Evolutionary conservation across 2,113 vertebrate genomes (phyloP).

Genomic region (Perccottus glenii): DNA sequence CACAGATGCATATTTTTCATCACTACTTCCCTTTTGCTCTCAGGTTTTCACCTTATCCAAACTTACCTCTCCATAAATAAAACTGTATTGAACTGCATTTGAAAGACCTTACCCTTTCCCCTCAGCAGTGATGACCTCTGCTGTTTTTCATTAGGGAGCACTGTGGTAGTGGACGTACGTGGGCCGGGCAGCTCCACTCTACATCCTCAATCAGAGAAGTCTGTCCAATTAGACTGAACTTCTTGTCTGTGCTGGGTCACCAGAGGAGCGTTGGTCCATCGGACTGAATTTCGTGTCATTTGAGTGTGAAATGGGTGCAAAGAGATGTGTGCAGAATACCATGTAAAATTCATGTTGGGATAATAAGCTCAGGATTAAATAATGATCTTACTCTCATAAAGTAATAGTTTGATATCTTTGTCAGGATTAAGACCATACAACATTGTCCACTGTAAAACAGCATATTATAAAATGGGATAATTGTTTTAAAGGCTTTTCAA

Average conservation of each 20-base stretch:
- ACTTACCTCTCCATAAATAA: conserved; percentile 22
- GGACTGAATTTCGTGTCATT: conserved; percentile 46
- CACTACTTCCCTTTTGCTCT: background rate
- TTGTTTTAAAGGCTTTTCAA: conserved; percentile 6
- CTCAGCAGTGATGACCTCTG: conserved; percentile 17
- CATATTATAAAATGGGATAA: background rate
- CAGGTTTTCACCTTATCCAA: conserved; percentile 5
- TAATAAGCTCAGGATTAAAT: conserved; percentile 64
- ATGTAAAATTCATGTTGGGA: conserved; percentile 45
- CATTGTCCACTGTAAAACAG: background rate
- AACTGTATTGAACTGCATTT: conserved; percentile 9
- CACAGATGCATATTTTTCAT: background rate
- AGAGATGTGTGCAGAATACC: conserved; percentile 41
- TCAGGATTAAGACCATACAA: background rate
- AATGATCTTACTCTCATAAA: conserved; percentile 44
- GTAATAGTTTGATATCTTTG: conserved; percentile 48
- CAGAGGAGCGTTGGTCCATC: conserved; percentile 16
- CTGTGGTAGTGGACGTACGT: conserved; percentile 19
- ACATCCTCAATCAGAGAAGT: conserved; percentile 51
- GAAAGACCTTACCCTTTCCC: conserved; percentile 23
- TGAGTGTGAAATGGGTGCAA: conserved; percentile 37
- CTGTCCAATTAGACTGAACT: conserved; percentile 73
- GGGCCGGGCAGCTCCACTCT: conserved; percentile 16
- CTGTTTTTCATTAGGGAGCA: conserved; percentile 34
- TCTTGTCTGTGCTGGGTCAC: conserved; percentile 43